A percentile compares a stretch with the other conserved stretches of the same genome.
Conservation (phyloP, 2,113 vertebrate species). For the Cyprichromis sp. region DNA sequence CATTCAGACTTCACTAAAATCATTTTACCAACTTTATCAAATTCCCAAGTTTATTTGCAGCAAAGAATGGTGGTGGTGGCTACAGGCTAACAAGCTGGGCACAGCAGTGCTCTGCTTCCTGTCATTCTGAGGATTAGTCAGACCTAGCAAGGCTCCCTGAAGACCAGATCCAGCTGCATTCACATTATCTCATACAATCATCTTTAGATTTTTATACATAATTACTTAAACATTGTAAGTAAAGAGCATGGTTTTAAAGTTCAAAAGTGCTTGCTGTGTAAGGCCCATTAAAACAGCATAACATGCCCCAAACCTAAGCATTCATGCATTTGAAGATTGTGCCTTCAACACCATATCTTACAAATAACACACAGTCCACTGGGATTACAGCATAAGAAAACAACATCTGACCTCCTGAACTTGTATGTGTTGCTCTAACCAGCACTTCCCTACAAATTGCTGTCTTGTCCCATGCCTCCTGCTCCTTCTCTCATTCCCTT, state of each 20-base stretch:
- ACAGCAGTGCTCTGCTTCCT: not conserved
- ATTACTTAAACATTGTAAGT: not conserved
- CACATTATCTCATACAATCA: not conserved
- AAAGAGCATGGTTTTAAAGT: not conserved
- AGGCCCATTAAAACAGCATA: not conserved
- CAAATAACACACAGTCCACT: not conserved
- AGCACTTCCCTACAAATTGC: not conserved
- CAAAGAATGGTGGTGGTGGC: not conserved
- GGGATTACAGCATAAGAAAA: not conserved
- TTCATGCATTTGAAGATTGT: not conserved
- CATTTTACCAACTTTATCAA: not conserved
- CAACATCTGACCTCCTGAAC: not conserved
- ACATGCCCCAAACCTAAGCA: not conserved
- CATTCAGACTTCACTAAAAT: not conserved
- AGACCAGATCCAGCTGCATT: not conserved
- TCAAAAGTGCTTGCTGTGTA: not conserved
- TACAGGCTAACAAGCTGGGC: not conserved
- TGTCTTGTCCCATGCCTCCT: not conserved
- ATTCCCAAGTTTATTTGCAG: not conserved
- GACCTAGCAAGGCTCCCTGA: not conserved
- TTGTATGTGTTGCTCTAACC: not conserved
- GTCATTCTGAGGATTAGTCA: conserved; percentile 11
- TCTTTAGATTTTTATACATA: not conserved
- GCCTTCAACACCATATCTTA: not conserved
- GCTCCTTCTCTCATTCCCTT: not conserved